phyloP scores from a whole-genome alignment of 2,888 invertebrate genomes.

The Caenorhabditis wallacei region DNA sequence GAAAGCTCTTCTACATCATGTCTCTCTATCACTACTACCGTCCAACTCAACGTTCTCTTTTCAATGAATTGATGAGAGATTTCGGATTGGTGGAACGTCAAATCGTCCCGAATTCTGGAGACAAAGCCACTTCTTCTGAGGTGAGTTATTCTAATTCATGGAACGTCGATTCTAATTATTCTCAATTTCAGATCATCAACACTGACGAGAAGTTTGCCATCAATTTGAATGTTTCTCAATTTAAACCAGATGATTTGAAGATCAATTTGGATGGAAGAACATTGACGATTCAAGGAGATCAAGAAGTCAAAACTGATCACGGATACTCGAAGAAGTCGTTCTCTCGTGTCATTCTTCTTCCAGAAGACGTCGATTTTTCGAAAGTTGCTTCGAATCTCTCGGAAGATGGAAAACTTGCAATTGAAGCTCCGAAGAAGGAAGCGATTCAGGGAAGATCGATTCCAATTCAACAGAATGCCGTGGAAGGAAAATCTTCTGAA shows the following conservation, averaged over 20 bases:
- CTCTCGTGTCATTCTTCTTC: neutral
- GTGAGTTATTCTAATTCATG: no score
- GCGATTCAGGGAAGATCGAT: conserved; percentile 6
- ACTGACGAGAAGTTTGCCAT: neutral
- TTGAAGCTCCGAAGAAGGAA: conserved; percentile 2
- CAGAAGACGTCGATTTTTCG: neutral
- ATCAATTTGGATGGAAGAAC: conserved; percentile 3
- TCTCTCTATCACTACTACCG: conserved; percentile 6
- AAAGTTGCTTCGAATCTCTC: no score
- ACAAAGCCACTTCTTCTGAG: neutral
- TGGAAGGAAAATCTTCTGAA: neutral
- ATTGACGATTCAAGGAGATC: conserved; percentile 1
- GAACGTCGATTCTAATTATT: no score
- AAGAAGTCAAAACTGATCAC: neutral
- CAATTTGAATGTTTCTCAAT: conserved; percentile 1
- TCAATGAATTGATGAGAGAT: conserved; percentile 6
- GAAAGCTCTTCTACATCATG: neutral
- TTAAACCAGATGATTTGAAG: conserved; percentile 1
- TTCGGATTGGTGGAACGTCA: neutral
- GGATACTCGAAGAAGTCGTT: conserved; percentile 6
- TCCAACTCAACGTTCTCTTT: conserved; percentile 4
- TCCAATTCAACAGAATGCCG: neutral
- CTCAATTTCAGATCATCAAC: neutral
- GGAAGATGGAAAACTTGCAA: neutral
- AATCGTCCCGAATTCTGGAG: neutral